These are phyloP conservation scores for Marasmarcha lunaedactyla DNA, from an alignment of 2,888 invertebrate genomes.

Conservation along the genomic window DNA sequence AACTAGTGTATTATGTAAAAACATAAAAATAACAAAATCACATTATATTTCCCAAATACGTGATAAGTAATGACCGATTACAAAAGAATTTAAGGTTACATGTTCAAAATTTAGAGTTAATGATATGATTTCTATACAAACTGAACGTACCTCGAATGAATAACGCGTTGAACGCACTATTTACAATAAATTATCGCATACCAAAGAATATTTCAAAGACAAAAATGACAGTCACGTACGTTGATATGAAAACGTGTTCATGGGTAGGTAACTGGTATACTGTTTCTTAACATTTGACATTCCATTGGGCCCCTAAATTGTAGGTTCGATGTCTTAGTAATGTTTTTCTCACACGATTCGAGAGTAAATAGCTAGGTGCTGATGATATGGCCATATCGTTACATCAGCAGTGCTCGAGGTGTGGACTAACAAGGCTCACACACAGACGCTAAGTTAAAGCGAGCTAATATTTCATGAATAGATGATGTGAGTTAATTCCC, in stretches of 20 bases:
- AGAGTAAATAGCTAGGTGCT: slow-evolving; percentile 63
- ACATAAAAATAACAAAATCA: too few species aligned
- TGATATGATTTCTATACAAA: neutral
- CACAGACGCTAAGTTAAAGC: slow-evolving; percentile 16
- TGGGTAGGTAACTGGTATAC: slow-evolving; percentile 10
- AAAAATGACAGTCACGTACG: slow-evolving; percentile 39
- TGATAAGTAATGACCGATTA: slow-evolving; percentile 19
- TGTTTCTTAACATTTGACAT: slow-evolving; percentile 62
- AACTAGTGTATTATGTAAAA: too few species aligned
- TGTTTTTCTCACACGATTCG: slow-evolving; percentile 66
- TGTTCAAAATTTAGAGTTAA: neutral
- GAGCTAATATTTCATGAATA: too few species aligned
- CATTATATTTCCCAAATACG: too few species aligned
- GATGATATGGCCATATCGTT: slow-evolving; percentile 58
- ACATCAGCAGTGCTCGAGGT: slow-evolving; percentile 41
- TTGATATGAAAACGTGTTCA: slow-evolving; percentile 14
- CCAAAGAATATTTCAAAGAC: slow-evolving; percentile 16
- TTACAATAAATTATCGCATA: too few species aligned
- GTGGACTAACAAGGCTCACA: slow-evolving; percentile 26
- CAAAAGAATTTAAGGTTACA: neutral
- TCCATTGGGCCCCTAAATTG: slow-evolving; percentile 44
- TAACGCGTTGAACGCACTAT: too few species aligned
- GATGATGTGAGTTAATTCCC: too few species aligned
- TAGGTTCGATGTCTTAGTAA: slow-evolving; percentile 41
- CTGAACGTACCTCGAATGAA: too few species aligned